Evolutionary conservation across 2,113 vertebrate species (phyloP).

Genomic region (Brachypodius melanocephalos): DNA sequence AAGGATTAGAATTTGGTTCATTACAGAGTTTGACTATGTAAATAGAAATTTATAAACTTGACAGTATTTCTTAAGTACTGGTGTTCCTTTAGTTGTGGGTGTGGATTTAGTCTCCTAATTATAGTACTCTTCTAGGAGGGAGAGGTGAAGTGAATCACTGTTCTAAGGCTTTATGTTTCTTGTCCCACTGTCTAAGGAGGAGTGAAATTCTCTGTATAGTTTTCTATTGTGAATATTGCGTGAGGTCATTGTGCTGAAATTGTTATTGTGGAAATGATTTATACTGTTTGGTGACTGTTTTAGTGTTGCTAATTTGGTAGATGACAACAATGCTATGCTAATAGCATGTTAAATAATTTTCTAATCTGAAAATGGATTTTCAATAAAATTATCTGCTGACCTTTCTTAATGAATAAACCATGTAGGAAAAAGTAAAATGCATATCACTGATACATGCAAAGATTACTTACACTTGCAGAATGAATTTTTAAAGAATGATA

Average conservation of each 20-base stretch:
- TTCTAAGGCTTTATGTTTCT: conserved; percentile 5
- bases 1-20: conserved; percentile 33
- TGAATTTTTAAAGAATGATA: not conserved
- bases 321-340: not conserved
- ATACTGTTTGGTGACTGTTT: not conserved
- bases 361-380: not conserved
- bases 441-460: not conserved
- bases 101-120: conserved; percentile 39
- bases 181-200: conserved; percentile 10
- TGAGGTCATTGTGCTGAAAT: not conserved
- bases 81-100: not conserved
- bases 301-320: not conserved
- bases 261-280: not conserved
- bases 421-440: not conserved
- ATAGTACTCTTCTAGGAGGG: conserved; percentile 38
- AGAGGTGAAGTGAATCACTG: conserved; percentile 25
- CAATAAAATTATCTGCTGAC: not conserved
- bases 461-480: not conserved
- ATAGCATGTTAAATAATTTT: not conserved
- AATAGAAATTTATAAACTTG: conserved; percentile 33
- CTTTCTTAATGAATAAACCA: not conserved
- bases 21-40: not conserved
- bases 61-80: conserved; percentile 6
- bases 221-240: not conserved
- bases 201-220: not conserved